Percentiles rank a stretch among this genome's conserved stretches.
These are phyloP conservation scores for Heliocidaris tuberculata DNA, from an alignment of 35 echinoderm and acorn worm genomes.

Conservation along the genomic window DNA sequence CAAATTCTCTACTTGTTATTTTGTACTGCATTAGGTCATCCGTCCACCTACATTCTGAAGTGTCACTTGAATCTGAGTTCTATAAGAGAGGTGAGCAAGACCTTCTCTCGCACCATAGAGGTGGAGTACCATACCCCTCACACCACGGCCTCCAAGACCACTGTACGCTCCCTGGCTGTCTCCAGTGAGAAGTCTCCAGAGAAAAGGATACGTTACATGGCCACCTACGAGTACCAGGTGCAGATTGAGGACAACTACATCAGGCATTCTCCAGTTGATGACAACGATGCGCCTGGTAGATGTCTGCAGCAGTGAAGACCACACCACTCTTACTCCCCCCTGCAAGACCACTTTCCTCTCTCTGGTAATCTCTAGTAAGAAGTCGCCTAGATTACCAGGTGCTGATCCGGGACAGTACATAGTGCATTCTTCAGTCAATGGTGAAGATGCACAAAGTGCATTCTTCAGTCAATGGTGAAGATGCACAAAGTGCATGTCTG, in stretches of 20 bases:
- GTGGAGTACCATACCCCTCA: slow-evolving; percentile 87
- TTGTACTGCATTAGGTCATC: slow-evolving; percentile 48
- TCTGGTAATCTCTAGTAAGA: slow-evolving; percentile 37
- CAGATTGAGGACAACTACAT: slow-evolving; percentile 78
- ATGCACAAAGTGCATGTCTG: background rate
- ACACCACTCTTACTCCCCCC: slow-evolving; percentile 74
- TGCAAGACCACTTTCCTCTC: slow-evolving; percentile 62
- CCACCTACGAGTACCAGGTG: slow-evolving; percentile 83
- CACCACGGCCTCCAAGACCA: slow-evolving; percentile 85
- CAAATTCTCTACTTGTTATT: no score
- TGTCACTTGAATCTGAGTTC: slow-evolving; percentile 68
- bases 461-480: background rate
- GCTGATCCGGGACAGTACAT: slow-evolving; percentile 66
- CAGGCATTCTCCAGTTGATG: slow-evolving; percentile 14
- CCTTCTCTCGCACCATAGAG: slow-evolving; percentile 51
- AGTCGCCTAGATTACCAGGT: slow-evolving; percentile 77
- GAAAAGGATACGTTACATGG: slow-evolving; percentile 77
- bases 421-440: background rate
- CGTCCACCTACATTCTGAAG: slow-evolving; percentile 82
- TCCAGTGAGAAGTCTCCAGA: slow-evolving; percentile 75
- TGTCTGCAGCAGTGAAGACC: slow-evolving; percentile 57
- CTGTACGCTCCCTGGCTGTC: slow-evolving; percentile 80
- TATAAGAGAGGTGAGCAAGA: slow-evolving; percentile 49
- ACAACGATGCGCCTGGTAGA: background rate
- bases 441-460: slow-evolving; percentile 5